phyloP scores from a whole-genome alignment of 2,797 vertebrate species.

The Dallia pectoralis region DNA sequence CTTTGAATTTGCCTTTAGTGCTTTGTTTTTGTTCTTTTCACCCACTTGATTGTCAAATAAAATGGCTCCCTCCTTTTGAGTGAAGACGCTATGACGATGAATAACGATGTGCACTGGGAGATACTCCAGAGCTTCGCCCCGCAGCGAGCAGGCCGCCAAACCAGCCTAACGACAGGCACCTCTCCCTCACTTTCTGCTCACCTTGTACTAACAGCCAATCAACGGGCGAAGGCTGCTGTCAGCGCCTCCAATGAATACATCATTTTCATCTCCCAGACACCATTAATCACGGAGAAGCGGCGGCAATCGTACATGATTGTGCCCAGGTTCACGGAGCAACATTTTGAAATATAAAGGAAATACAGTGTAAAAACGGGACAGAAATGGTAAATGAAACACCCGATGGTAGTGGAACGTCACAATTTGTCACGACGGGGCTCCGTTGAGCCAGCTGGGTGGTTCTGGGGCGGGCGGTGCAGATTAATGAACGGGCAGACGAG shows the following conservation, averaged over 20 bases:
- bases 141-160: slow-evolving; percentile 5
- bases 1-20: slow-evolving; percentile 12
- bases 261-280: slow-evolving; percentile 59
- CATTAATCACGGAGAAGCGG: slow-evolving; percentile 58
- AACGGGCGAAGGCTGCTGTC: slow-evolving; percentile 43
- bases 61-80: slow-evolving; percentile 23
- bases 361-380: not conserved
- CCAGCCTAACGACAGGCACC: slow-evolving; percentile 51
- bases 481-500: slow-evolving; percentile 26
- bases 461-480: slow-evolving; percentile 11
- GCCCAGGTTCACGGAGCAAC: slow-evolving; percentile 43
- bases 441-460: slow-evolving; percentile 12
- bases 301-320: slow-evolving; percentile 49
- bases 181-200: slow-evolving; percentile 48
- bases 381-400: slow-evolving; percentile 53
- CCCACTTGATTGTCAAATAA: not conserved
- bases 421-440: slow-evolving; percentile 27
- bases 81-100: slow-evolving; percentile 17
- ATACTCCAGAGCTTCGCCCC: slow-evolving; percentile 22
- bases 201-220: slow-evolving; percentile 61
- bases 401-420: slow-evolving; percentile 22
- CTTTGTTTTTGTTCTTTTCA: slow-evolving; percentile 13
- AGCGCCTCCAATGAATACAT: slow-evolving; percentile 48
- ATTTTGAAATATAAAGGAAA: slow-evolving; percentile 33
- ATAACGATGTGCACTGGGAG: slow-evolving; percentile 19